A percentile compares a stretch with the other conserved stretches of the same genome.
Evolutionary conservation across 2,888 invertebrate species (phyloP).

Genomic region (Deroplatys truncata): DNA sequence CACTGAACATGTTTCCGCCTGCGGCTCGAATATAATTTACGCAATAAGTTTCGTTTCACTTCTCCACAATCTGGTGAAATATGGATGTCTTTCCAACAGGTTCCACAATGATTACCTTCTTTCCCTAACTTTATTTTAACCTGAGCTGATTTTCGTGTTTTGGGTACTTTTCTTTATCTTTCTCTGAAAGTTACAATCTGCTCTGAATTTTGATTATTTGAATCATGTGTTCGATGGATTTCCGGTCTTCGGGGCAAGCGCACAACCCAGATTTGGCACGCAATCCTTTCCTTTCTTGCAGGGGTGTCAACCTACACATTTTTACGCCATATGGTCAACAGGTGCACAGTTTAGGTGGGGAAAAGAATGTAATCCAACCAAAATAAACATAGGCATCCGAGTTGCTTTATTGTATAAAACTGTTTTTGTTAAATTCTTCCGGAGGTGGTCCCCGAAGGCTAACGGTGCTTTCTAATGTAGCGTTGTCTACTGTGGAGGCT

Average conservation of each 20-base stretch:
- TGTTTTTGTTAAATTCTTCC: not conserved
- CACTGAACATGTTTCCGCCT: not conserved
- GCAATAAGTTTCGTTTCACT: not conserved
- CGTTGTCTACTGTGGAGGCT: not conserved
- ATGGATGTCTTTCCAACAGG: not conserved
- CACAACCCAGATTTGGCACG: not conserved
- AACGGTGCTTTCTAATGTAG: not conserved
- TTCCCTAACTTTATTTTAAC: not conserved
- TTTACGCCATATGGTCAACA: not conserved
- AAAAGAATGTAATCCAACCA: not conserved
- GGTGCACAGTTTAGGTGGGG: not conserved
- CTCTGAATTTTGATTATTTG: not conserved
- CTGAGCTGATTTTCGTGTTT: not conserved
- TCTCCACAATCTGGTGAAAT: not conserved
- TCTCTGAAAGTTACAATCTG: not conserved
- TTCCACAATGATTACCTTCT: not conserved
- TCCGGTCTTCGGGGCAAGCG: conserved; percentile 1
- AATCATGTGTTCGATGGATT: conserved; percentile 2
- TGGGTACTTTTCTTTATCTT: not conserved
- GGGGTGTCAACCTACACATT: not conserved
- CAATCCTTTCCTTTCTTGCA: not conserved
- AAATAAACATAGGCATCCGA: not conserved
- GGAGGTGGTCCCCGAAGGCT: not conserved
- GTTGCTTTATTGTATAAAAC: not conserved
- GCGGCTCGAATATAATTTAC: not conserved